Percentiles rank a stretch among this genome's conserved stretches.
Conservation (phyloP, 1,140 invertebrate genomes). For the Sweltsa coloradensis region DNA sequence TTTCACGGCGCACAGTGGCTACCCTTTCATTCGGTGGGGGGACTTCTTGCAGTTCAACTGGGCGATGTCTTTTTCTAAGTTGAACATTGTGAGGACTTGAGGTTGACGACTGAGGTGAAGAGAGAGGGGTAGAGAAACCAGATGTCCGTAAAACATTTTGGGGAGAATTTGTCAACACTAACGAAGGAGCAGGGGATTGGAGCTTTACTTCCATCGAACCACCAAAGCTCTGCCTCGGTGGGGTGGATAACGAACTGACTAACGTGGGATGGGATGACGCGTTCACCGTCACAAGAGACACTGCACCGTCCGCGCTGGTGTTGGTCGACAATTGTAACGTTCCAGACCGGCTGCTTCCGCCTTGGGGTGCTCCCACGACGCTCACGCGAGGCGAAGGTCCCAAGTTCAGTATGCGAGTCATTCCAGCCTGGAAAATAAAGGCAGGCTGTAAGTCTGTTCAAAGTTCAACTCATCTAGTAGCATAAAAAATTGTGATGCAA, state of each 20-base stretch:
- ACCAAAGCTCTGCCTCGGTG: conserved; percentile 8
- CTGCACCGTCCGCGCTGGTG: conserved; percentile 2
- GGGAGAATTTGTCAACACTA: conserved; percentile 5
- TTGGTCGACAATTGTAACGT: conserved; percentile 1
- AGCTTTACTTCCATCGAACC: background rate
- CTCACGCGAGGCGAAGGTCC: conserved; percentile 26
- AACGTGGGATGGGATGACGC: conserved; percentile 10
- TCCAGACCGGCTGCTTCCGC: conserved; percentile 1
- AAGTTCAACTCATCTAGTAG: conserved; percentile 28
- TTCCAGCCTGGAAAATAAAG: conserved; percentile 29
- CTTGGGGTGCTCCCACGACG: conserved; percentile 24
- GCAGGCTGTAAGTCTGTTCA: conserved; percentile 25
- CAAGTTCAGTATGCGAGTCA: conserved; percentile 33
- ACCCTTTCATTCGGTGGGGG: conserved; percentile 15
- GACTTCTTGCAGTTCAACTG: conserved; percentile 27
- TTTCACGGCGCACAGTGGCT: conserved; percentile 19
- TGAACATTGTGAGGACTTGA: conserved; percentile 20
- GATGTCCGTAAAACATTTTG: conserved; percentile 3
- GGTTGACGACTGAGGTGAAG: conserved; percentile 6
- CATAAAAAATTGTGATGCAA: background rate
- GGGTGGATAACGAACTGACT: conserved; percentile 11
- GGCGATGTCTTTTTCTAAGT: conserved; percentile 28
- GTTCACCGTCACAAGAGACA: conserved; percentile 12
- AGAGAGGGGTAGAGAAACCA: background rate
- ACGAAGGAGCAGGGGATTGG: conserved; percentile 3